Conservation (phyloP, 2,888 invertebrate species). For the Leptinotarsa rubiginosa region DNA sequence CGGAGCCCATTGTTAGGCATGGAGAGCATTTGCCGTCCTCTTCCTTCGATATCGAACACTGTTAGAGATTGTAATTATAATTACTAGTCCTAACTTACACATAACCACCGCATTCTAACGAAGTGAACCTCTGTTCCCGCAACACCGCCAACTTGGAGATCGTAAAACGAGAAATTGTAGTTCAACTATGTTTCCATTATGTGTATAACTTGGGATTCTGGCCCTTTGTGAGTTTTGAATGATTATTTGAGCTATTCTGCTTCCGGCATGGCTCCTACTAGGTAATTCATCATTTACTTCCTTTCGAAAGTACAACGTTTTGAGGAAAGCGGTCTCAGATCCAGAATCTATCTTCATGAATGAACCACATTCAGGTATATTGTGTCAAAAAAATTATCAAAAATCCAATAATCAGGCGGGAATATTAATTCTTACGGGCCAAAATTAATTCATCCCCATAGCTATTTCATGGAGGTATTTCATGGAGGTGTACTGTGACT, state of each 20-base stretch:
- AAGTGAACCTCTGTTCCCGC: conserved; percentile 39
- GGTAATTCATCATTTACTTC: background rate
- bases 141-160: conserved; percentile 48
- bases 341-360: too few species aligned
- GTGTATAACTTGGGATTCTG: conserved; percentile 36
- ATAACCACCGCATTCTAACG: conserved; percentile 51
- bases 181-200: conserved; percentile 52
- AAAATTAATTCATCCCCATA: too few species aligned
- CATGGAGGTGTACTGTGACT: too few species aligned
- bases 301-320: background rate
- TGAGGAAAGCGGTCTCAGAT: too few species aligned
- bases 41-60: conserved; percentile 35
- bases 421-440: too few species aligned
- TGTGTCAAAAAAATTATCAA: too few species aligned
- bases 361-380: too few species aligned
- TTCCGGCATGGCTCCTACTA: background rate
- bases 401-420: too few species aligned
- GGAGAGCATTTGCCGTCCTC: conserved; percentile 5
- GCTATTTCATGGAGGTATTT: too few species aligned
- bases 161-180: conserved; percentile 56
- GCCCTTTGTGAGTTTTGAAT: conserved; percentile 36
- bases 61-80: conserved; percentile 58
- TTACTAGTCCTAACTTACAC: conserved; percentile 57
- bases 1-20: conserved; percentile 8
- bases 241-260: conserved; percentile 28